Conservation (phyloP, 2,888 invertebrate genomes). For the Sepioteuthis lessoniana region DNA sequence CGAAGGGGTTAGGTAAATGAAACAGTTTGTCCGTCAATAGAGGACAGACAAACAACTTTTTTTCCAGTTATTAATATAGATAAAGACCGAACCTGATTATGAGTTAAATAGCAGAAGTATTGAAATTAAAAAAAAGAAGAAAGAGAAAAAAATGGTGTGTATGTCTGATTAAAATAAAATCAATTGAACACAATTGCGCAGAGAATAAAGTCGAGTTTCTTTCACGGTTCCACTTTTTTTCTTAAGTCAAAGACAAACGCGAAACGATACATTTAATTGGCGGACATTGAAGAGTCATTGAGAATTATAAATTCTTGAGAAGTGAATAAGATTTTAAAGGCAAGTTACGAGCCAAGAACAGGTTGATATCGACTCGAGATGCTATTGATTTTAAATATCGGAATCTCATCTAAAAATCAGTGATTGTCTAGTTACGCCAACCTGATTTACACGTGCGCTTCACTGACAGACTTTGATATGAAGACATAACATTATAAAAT, state of each 20-base stretch:
- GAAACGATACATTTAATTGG: constrained; percentile 21
- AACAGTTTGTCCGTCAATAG: too few relatives aligned
- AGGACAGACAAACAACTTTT: too few relatives aligned
- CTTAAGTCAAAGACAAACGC: neutral
- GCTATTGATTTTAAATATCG: neutral
- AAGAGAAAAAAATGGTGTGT: neutral
- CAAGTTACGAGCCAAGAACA: neutral
- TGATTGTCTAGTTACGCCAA: constrained; percentile 18
- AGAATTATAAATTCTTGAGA: neutral
- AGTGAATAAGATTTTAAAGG: neutral
- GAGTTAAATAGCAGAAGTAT: neutral
- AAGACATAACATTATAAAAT: neutral
- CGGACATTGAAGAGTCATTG: constrained; percentile 9
- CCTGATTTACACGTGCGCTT: neutral
- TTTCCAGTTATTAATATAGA: too few relatives aligned
- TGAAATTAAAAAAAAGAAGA: neutral
- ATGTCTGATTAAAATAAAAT: neutral
- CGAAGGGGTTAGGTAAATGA: too few relatives aligned
- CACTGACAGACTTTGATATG: neutral
- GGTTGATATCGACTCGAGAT: neutral
- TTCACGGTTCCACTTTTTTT: neutral
- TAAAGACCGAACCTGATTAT: too few relatives aligned
- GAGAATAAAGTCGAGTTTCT: neutral
- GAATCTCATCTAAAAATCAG: constrained; percentile 4
- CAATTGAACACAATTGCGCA: neutral